Evolutionary conservation across 2,888 invertebrate species (phyloP).

Genomic region (Hypercompe scribonia): DNA sequence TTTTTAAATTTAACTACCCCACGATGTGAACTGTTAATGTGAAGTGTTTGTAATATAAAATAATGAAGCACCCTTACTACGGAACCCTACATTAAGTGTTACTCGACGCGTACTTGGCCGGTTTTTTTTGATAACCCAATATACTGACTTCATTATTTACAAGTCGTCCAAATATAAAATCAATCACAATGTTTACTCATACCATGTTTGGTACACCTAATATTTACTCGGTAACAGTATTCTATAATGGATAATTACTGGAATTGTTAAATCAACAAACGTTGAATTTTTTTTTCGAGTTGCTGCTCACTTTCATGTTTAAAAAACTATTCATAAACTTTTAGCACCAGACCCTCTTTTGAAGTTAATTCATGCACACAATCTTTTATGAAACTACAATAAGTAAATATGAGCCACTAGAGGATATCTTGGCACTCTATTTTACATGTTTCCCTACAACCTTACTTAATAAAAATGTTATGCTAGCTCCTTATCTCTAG

Average conservation of each 20-base stretch:
- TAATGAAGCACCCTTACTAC: no score
- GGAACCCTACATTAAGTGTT: no score
- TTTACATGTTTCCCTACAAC: slow-evolving; percentile 30
- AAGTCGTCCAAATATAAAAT: no score
- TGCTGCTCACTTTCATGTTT: background rate
- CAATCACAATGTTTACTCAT: background rate
- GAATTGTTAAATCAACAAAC: background rate
- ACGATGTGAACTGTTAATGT: no score
- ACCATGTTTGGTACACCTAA: background rate
- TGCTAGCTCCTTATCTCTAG: slow-evolving; percentile 20
- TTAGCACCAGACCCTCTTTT: slow-evolving; percentile 10
- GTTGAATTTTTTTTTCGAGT: background rate
- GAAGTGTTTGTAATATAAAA: no score
- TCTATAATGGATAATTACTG: background rate
- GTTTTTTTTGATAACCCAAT: no score
- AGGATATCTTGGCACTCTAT: slow-evolving; percentile 23
- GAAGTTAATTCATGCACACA: slow-evolving; percentile 25
- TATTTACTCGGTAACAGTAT: background rate
- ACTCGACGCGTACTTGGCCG: no score
- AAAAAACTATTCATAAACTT: background rate
- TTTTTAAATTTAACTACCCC: no score
- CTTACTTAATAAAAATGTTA: slow-evolving; percentile 20
- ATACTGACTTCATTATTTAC: no score
- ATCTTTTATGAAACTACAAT: slow-evolving; percentile 20
- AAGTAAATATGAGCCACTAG: slow-evolving; percentile 20